phyloP scores from a whole-genome alignment of 2,113 vertebrate genomes.

The Dermatemys mawii region DNA sequence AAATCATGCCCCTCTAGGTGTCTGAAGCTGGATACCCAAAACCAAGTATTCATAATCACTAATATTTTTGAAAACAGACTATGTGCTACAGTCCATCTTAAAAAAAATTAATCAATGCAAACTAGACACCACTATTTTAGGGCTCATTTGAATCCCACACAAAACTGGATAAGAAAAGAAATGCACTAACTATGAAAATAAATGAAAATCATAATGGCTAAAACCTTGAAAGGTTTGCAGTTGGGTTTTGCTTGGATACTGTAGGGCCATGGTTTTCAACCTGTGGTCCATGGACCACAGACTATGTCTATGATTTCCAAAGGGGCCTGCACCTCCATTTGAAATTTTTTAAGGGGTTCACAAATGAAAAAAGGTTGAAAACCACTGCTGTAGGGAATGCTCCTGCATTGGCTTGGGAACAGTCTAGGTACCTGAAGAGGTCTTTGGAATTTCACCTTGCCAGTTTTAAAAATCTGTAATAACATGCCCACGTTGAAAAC shows the following conservation, averaged over 20 bases:
- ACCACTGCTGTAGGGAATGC: neutral
- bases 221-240: neutral
- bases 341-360: neutral
- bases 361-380: neutral
- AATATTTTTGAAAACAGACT: neutral
- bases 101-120: neutral
- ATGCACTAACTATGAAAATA: neutral
- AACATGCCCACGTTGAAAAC: slow-evolving; percentile 45
- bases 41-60: neutral
- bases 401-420: neutral
- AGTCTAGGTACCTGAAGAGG: neutral
- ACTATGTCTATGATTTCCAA: neutral
- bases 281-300: neutral
- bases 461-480: slow-evolving; percentile 47
- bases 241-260: neutral
- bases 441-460: neutral
- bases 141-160: neutral
- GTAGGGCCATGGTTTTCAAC: neutral
- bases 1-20: neutral
- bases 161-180: neutral
- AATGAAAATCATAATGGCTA: neutral
- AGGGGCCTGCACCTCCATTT: neutral
- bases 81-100: neutral
- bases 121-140: neutral
- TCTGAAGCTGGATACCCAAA: neutral